Evolutionary conservation across 1,140 invertebrate species (phyloP).

Genomic region (Ostrea denselamellosa): DNA sequence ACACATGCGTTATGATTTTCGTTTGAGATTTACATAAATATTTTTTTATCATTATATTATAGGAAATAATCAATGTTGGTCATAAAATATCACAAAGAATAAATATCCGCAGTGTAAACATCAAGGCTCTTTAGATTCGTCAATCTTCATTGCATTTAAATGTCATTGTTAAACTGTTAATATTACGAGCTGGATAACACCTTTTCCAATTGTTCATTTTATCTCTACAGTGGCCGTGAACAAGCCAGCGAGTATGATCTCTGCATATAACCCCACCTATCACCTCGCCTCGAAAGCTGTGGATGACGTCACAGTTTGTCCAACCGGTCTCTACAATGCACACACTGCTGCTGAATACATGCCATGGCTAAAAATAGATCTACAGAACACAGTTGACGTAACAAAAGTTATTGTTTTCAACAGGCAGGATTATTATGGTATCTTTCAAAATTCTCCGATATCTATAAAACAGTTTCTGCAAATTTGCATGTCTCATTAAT

Average conservation of each 20-base stretch:
- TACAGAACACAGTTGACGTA: background rate
- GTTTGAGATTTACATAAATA: too few species aligned
- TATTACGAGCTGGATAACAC: background rate
- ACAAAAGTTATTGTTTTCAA: background rate
- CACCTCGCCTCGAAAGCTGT: background rate
- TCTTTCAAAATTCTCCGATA: background rate
- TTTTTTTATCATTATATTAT: too few species aligned
- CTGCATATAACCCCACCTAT: background rate
- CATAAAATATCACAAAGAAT: too few species aligned
- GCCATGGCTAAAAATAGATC: background rate
- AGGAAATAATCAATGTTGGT: too few species aligned
- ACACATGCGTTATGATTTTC: too few species aligned
- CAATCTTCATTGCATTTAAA: background rate
- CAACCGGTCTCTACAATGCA: background rate
- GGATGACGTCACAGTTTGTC: background rate
- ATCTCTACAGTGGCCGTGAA: background rate
- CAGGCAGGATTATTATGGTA: background rate
- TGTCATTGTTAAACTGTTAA: background rate
- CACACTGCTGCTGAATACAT: background rate
- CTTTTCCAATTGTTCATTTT: background rate
- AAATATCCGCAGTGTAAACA: background rate
- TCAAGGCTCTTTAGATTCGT: background rate
- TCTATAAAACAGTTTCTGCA: too few species aligned
- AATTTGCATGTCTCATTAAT: too few species aligned
- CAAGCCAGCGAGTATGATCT: background rate